Evolutionary conservation across 2,888 invertebrate genomes (phyloP), one percentile per base, ranked within the genome.

Genomic region (Athripsodes cinereus): DNA sequence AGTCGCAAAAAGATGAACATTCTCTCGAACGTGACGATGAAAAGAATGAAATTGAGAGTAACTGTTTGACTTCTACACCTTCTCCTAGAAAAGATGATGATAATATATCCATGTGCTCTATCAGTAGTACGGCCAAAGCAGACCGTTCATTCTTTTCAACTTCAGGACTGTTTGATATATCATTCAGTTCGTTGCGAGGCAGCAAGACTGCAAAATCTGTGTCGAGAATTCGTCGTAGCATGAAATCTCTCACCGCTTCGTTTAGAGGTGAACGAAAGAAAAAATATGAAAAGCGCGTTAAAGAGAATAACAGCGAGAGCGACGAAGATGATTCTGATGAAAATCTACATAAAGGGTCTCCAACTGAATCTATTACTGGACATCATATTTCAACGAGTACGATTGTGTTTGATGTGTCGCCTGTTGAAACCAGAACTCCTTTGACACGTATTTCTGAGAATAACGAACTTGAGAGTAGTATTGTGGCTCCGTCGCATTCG

Each of bases 161-260:
- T 40, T 79, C 78, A 0, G 78, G 78, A 19, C 75, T 79, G 62
- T 79, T 79, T 59, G 78, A 79, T 64, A 77, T 76, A 57, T 79
- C 79, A 2, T 76, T 78, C 62, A 76, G 77, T 2, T 78, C 76
- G 1, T 70, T 74, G 61, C 68, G 73, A 52, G 72, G 74, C 61
- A 74, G 77, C 1, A 77, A 77, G 69, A 77, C 78, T 0, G 73
- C 71, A 0, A 78, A 78, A 65, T 78, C 78, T 0, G 77, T 78
- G 0, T 78, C 78, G 5, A 78, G 77, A 66, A 64, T 79, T 51
- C 70, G 78, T 35, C 70, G 78, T 52, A 78, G 79, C 64, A 77
- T 79, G 8, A 78, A 78, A 66, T 79, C 78, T 1, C 76, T 79
- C 63, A 79, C 78, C n/a, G 77, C 79, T 11, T 79, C 79, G 0